Evolutionary conservation across 2,888 invertebrate genomes (phyloP).

Genomic region (Ophonus ardosiacus): DNA sequence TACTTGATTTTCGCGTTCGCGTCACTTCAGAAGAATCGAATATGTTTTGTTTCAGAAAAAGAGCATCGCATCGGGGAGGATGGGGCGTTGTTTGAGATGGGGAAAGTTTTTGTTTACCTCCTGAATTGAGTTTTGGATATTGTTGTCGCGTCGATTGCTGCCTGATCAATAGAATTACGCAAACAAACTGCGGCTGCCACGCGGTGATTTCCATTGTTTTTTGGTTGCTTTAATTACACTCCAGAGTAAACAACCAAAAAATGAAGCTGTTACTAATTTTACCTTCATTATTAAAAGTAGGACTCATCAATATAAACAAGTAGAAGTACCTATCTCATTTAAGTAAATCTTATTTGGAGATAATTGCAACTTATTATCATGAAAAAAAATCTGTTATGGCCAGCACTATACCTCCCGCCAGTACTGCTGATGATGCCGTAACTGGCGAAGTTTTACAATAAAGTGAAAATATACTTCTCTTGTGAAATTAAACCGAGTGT

Average conservation of each 20-base stretch:
- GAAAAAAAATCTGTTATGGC: too few relatives aligned
- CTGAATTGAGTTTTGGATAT: conserved; percentile 49
- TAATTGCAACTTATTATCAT: too few relatives aligned
- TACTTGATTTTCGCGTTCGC: not conserved
- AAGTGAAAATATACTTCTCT: too few relatives aligned
- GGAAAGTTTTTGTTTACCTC: conserved; percentile 41
- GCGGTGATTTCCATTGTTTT: not conserved
- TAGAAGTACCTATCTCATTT: too few relatives aligned
- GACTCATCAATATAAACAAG: too few relatives aligned
- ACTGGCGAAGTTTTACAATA: too few relatives aligned
- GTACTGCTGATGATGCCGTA: too few relatives aligned
- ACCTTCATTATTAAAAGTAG: too few relatives aligned
- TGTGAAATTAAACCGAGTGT: too few relatives aligned
- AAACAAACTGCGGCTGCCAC: not conserved
- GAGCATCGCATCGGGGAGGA: not conserved
- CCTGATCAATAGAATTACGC: conserved; percentile 32
- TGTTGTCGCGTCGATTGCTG: conserved; percentile 24
- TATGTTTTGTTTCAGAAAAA: not conserved
- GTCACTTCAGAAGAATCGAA: not conserved
- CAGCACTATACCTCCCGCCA: too few relatives aligned
- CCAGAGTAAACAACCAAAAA: not conserved
- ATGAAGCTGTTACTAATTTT: not conserved
- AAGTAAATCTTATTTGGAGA: too few relatives aligned
- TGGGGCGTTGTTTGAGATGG: conserved; percentile 14
- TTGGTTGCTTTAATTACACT: not conserved